Percentiles rank a stretch among this genome's conserved stretches.
Conservation (phyloP, 2,113 vertebrate species). For the Oryzias curvinotus region DNA sequence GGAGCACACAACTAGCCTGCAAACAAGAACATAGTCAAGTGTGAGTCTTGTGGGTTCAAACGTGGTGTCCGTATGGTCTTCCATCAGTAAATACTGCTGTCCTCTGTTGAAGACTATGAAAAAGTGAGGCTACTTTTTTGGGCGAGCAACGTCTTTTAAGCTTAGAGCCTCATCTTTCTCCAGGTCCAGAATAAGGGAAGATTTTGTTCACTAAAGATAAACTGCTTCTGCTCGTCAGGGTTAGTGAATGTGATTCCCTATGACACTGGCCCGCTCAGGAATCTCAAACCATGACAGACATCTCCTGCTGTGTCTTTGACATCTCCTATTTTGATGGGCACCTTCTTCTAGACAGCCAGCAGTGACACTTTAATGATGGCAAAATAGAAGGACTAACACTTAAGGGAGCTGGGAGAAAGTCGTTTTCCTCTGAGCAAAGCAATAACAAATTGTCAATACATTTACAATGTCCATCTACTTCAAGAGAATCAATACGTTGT, state of each 20-base stretch:
- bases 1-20: slow-evolving; percentile 57
- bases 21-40: slow-evolving; percentile 64
- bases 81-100: slow-evolving; percentile 6
- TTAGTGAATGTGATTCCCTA: slow-evolving; percentile 49
- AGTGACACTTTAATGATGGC: slow-evolving; percentile 52
- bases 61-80: slow-evolving; percentile 32
- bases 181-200: slow-evolving; percentile 1
- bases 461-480: slow-evolving; percentile 48
- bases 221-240: slow-evolving; percentile 27
- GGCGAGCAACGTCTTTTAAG: slow-evolving; percentile 12
- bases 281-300: slow-evolving; percentile 38
- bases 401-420: slow-evolving; percentile 54
- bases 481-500: slow-evolving; percentile 39
- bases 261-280: slow-evolving; percentile 47
- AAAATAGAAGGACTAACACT: slow-evolving; percentile 48
- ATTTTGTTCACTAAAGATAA: slow-evolving; percentile 46
- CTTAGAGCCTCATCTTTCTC: slow-evolving; percentile 2
- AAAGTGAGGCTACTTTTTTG: slow-evolving; percentile 5
- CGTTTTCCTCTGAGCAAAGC: slow-evolving; percentile 49
- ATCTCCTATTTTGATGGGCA: slow-evolving; percentile 49
- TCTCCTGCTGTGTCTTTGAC: slow-evolving; percentile 56
- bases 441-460: slow-evolving; percentile 62
- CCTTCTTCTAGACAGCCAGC: slow-evolving; percentile 29
- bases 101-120: neutral
- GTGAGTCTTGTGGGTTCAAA: slow-evolving; percentile 52